These are phyloP conservation scores for Trichogramma evanescens DNA, from an alignment of 2,888 invertebrate species.

Conservation along the genomic window DNA sequence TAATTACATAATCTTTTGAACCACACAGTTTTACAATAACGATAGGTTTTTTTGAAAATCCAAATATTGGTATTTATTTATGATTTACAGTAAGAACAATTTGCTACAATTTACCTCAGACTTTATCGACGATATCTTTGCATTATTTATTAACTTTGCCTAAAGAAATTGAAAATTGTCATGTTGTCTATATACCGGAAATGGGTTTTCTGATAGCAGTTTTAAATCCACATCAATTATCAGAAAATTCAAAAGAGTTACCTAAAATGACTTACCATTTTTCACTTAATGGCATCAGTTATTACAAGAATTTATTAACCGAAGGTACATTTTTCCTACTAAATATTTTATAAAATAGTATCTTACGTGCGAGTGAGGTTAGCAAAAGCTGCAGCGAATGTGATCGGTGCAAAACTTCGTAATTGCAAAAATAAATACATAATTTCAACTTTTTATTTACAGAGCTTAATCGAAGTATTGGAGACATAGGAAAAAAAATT, in stretches of 20 bases:
- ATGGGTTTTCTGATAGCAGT: conserved; percentile 14
- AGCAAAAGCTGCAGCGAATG: too few species aligned
- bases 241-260: neutral
- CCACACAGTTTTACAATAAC: too few species aligned
- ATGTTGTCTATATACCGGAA: conserved; percentile 13
- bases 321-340: neutral
- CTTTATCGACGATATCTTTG: neutral
- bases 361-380: too few species aligned
- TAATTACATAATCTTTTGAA: too few species aligned
- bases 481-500: too few species aligned
- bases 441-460: too few species aligned
- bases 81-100: neutral
- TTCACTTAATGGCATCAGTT: conserved; percentile 2
- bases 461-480: too few species aligned
- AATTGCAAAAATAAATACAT: too few species aligned
- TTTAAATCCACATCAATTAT: neutral
- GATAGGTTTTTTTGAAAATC: too few species aligned
- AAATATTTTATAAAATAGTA: too few species aligned
- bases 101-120: neutral
- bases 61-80: too few species aligned
- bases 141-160: conserved; percentile 3
- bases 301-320: conserved; percentile 6
- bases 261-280: conserved; percentile 11
- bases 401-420: too few species aligned
- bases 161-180: conserved; percentile 8